Base-by-base conservation (phyloP, 2,888 invertebrate species). In the Acholoe squamosa region DNA sequence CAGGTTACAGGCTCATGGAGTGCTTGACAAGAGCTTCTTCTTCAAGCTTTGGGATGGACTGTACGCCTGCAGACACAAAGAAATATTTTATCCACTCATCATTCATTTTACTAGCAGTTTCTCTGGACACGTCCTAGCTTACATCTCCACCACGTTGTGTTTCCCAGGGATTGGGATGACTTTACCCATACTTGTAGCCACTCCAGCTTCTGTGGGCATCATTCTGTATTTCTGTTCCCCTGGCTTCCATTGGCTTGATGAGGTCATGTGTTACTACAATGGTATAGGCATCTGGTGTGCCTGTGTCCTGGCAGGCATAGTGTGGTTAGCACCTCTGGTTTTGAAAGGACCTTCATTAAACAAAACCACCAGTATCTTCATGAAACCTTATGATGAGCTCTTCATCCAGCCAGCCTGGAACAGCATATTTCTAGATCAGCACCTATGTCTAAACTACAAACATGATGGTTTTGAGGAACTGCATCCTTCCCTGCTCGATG, bases 381-480 rank as follows among this genome's bases (percentile, higher is more conserved):
- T 94, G 61, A 93, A 92, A 77, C 93, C 94, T 0, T 90, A 92
- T 34, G 92, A 92, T 22, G 92, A 92, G 54, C 90, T 92, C 33
- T 93, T 93, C 67, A 90, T 92, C 0, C 91, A 91, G 19, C 92
- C 91, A 28, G 91, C 92, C 1, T 93, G 93, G 92, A 93, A 92
- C 71, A 91, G 92, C 54, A 89, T 93, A 14, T 93, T 92, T 43
- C 89, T 92, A 16, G 94, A 94, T 71, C 93, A 93, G 89, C 92
- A 92, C 71, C 84, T 92, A 7, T 89, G 92, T 19, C 91, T 94
- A 52, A 92, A 91, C 88, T 93, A 92, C 91, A 92, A 92, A 67
- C 91, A 91, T 33, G 90, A 93, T 19, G 93, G 92, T 0, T 91
- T 93, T 61, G 88, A 89, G 22, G 22, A 28, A 7, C 80, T 76